phyloP scores from a whole-genome alignment of 2,888 invertebrate species.

The Cloeon dipterum region DNA sequence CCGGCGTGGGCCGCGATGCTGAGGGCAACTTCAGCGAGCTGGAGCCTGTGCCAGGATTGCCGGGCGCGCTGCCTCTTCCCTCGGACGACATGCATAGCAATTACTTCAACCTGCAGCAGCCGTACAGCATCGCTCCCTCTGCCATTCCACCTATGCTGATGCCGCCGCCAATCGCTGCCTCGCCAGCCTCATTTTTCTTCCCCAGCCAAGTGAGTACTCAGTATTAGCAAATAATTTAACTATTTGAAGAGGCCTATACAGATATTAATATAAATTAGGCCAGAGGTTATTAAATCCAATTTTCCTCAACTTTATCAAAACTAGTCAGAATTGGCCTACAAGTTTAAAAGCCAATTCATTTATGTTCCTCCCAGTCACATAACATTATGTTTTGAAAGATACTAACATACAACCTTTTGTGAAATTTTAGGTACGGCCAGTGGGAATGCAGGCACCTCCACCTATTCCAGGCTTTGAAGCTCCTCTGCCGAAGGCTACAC shows the following conservation, averaged over 20 bases:
- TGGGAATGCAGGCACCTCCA: constrained; percentile 15
- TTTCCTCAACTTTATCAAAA: too few relatives aligned
- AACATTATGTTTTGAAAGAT: too few relatives aligned
- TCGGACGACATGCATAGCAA: constrained; percentile 33
- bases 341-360: too few relatives aligned
- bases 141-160: constrained; percentile 16
- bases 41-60: constrained; percentile 57
- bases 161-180: constrained; percentile 21
- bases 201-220: constrained; percentile 19
- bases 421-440: too few relatives aligned
- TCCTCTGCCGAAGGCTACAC: constrained; percentile 10
- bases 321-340: too few relatives aligned
- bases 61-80: constrained; percentile 39
- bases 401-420: too few relatives aligned
- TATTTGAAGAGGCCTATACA: too few relatives aligned
- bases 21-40: constrained; percentile 14
- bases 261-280: too few relatives aligned
- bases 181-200: constrained; percentile 21
- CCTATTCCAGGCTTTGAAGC: constrained; percentile 15
- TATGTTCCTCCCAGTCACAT: too few relatives aligned
- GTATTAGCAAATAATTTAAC: constrained; percentile 11
- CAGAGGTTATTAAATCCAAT: too few relatives aligned
- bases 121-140: constrained; percentile 12
- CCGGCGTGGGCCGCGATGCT: constrained; percentile 10
- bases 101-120: constrained; percentile 34